Percentiles rank a stretch among this genome's conserved stretches.
Conservation (phyloP, 2,797 vertebrate species). For the Tapirus indicus region DNA sequence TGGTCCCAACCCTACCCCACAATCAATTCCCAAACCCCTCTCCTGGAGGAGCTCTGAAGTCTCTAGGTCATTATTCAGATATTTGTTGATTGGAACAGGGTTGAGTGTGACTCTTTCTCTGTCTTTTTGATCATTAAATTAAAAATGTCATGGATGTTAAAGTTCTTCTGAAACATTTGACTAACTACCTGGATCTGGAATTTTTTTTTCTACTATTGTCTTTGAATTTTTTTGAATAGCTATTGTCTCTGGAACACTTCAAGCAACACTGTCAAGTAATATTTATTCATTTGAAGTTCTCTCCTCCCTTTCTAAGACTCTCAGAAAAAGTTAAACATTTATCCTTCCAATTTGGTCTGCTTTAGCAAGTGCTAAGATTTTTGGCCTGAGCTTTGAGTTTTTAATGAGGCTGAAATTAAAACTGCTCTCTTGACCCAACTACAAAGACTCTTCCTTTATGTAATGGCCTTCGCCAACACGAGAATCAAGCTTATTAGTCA, state of each 20-base stretch:
- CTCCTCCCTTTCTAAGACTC: constrained; percentile 43
- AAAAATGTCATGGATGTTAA: constrained; percentile 19
- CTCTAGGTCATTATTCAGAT: not conserved
- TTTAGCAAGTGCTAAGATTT: constrained; percentile 60
- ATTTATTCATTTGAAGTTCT: constrained; percentile 50
- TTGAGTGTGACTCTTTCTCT: not conserved
- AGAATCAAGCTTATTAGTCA: constrained; percentile 62
- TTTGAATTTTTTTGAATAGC: not conserved
- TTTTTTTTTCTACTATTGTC: not conserved
- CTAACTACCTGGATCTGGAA: not conserved
- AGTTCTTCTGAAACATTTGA: not conserved
- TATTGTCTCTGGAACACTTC: constrained; percentile 43
- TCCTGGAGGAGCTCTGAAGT: not conserved
- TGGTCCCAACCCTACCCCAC: too few species aligned
- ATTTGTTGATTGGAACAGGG: not conserved
- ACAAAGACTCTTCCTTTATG: constrained; percentile 51
- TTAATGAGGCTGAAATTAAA: constrained; percentile 67
- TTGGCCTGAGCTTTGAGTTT: constrained; percentile 43
- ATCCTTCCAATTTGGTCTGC: constrained; percentile 45
- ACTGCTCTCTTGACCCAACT: constrained; percentile 32
- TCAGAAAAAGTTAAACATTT: constrained; percentile 66
- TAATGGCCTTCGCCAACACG: not conserved
- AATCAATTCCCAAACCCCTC: not conserved
- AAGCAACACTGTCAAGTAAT: constrained; percentile 35
- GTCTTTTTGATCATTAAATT: constrained; percentile 12